Percentiles rank a stretch among this genome's conserved stretches.
Conservation (phyloP, 1,140 invertebrate species). For the Pantala flavescens region DNA sequence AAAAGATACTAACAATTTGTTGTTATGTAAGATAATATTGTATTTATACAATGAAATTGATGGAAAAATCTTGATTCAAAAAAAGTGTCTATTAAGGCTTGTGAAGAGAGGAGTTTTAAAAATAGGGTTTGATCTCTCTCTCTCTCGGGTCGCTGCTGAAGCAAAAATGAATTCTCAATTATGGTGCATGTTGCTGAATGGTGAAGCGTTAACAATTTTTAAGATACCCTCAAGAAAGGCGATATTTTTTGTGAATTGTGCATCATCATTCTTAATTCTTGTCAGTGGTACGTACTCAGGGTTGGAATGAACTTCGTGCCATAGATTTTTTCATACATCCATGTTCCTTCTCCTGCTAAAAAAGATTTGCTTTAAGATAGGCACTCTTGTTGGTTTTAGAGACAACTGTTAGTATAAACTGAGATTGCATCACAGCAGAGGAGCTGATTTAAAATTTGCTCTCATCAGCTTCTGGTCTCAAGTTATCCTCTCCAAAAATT, state of each 20-base stretch:
- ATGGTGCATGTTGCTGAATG: conserved; percentile 5
- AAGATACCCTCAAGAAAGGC: not conserved
- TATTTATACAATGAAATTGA: conserved; percentile 9
- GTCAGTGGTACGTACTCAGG: conserved; percentile 7
- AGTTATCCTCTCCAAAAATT: not conserved
- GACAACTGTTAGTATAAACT: not conserved
- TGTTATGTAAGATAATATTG: conserved; percentile 10
- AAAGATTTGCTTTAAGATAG: not conserved
- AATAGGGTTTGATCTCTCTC: not conserved
- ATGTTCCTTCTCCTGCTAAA: conserved; percentile 5
- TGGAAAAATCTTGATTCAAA: not conserved
- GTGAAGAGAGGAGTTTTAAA: not conserved
- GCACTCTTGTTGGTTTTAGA: not conserved
- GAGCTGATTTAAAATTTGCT: not conserved
- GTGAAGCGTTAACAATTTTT: not conserved
- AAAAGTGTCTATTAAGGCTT: conserved; percentile 4
- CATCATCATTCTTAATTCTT: not conserved
- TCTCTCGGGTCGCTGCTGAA: conserved; percentile 1
- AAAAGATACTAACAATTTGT: conserved; percentile 1
- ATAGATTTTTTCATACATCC: conserved; percentile 5
- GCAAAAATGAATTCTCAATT: conserved; percentile 5
- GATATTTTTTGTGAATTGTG: conserved; percentile 10
- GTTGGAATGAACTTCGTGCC: conserved; percentile 4
- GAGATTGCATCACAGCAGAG: not conserved
- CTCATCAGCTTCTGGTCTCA: not conserved